Evolutionary conservation across 1,140 invertebrate species (phyloP).

Genomic region (Pseudomyrmex flavicornis): DNA sequence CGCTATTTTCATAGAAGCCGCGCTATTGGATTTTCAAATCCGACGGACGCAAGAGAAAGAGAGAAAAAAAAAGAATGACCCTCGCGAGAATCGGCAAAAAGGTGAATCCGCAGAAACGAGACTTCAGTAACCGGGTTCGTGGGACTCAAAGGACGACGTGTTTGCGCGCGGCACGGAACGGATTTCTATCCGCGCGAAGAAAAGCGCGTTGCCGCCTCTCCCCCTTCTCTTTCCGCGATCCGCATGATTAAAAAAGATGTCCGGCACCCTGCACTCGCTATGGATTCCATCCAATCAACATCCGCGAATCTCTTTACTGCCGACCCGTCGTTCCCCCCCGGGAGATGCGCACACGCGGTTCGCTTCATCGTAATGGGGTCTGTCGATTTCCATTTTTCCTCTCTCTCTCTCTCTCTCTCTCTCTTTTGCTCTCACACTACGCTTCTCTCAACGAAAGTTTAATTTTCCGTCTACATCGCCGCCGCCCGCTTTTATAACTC

Average conservation of each 20-base stretch:
- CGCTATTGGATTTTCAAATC: slow-evolving; percentile 10
- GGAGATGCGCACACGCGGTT: slow-evolving; percentile 37
- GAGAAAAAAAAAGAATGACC: background rate
- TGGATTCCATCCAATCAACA: slow-evolving; percentile 62
- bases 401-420: background rate
- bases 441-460: slow-evolving; percentile 52
- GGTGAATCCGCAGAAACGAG: slow-evolving; percentile 38
- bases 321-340: background rate
- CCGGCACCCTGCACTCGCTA: slow-evolving; percentile 25
- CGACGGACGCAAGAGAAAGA: background rate
- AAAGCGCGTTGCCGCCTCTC: background rate
- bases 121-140: slow-evolving; percentile 22
- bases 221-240: slow-evolving; percentile 15
- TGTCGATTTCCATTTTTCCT: slow-evolving; percentile 50
- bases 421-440: background rate
- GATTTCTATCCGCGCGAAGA: slow-evolving; percentile 40
- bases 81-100: slow-evolving; percentile 21
- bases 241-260: slow-evolving; percentile 66
- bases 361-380: slow-evolving; percentile 35
- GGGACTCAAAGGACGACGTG: slow-evolving; percentile 35
- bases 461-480: slow-evolving; percentile 48
- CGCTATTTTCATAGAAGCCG: slow-evolving; percentile 14
- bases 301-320: slow-evolving; percentile 49
- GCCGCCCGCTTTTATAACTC: slow-evolving; percentile 39
- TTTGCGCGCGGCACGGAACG: background rate